These are phyloP conservation scores for Sigmodon hispidus DNA, from an alignment of 2,113 vertebrate species.

Conservation along the genomic window DNA sequence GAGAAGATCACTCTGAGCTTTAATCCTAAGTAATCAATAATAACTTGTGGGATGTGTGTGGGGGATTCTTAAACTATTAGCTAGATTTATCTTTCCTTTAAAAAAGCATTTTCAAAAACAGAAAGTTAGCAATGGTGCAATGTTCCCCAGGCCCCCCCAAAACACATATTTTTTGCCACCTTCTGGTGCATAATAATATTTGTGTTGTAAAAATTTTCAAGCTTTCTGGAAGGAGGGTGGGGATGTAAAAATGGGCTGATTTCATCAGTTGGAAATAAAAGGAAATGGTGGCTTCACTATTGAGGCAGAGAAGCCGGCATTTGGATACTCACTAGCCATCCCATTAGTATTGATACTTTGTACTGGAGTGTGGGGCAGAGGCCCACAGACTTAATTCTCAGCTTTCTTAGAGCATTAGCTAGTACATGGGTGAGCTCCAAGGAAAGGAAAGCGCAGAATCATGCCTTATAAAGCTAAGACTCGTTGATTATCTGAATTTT, in stretches of 20 bases:
- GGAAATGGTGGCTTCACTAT: not conserved
- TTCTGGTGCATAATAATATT: conserved; percentile 75
- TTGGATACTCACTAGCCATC: not conserved
- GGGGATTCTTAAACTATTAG: conserved; percentile 28
- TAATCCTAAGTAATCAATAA: conserved; percentile 42
- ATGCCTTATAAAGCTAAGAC: not conserved
- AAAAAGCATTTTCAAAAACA: conserved; percentile 28
- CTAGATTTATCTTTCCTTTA: not conserved
- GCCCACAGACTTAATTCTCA: not conserved
- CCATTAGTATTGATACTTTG: not conserved
- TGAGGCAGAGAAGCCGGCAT: not conserved
- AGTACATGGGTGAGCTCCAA: not conserved
- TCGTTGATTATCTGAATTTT: conserved; percentile 51
- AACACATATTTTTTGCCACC: conserved; percentile 70
- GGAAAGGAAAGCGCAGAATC: not conserved
- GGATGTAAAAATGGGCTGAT: conserved; percentile 16
- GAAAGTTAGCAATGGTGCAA: conserved; percentile 46
- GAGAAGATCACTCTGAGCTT: conserved; percentile 37
- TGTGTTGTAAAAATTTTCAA: conserved; percentile 60
- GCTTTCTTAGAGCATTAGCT: conserved; percentile 35
- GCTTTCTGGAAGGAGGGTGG: conserved; percentile 50
- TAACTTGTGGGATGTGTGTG: not conserved
- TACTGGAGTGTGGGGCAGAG: not conserved
- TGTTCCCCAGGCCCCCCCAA: not conserved
- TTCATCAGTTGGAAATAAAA: not conserved